Evolutionary conservation across 2,113 vertebrate species (phyloP).

Genomic region (Dasypus novemcinctus): DNA sequence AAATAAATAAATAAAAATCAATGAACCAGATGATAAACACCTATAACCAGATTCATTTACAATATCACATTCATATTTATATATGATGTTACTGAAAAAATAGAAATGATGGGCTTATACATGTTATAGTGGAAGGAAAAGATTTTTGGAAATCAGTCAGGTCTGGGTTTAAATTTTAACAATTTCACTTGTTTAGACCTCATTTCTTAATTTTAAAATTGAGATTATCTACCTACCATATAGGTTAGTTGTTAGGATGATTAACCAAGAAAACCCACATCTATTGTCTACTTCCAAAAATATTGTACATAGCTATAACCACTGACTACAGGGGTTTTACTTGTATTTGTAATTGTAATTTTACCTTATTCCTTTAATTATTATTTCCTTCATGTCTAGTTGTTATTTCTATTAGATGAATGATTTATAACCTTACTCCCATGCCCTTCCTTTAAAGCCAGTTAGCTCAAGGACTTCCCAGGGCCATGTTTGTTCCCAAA

Average conservation of each 20-base stretch:
- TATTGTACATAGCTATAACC: background rate
- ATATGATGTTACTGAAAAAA: background rate
- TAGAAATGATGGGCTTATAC: background rate
- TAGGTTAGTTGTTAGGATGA: background rate
- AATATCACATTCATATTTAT: background rate
- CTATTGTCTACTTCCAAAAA: no score
- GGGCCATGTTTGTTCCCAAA: no score
- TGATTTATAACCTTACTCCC: no score
- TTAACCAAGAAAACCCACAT: background rate
- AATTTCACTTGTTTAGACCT: background rate
- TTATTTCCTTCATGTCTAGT: no score
- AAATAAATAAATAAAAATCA: no score
- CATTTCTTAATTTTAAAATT: background rate
- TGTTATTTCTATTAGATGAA: no score
- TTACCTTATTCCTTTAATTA: no score
- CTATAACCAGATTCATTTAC: background rate
- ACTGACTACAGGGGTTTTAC: no score
- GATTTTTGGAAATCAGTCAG: background rate
- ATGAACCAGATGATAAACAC: background rate
- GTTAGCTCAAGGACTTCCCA: no score
- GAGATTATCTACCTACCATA: background rate
- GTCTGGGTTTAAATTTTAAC: background rate
- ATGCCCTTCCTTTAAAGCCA: no score
- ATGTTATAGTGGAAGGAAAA: background rate
- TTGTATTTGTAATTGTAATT: no score